Evolutionary conservation across 1,140 invertebrate species (phyloP).

Genomic region (Bombus sylvicola): DNA sequence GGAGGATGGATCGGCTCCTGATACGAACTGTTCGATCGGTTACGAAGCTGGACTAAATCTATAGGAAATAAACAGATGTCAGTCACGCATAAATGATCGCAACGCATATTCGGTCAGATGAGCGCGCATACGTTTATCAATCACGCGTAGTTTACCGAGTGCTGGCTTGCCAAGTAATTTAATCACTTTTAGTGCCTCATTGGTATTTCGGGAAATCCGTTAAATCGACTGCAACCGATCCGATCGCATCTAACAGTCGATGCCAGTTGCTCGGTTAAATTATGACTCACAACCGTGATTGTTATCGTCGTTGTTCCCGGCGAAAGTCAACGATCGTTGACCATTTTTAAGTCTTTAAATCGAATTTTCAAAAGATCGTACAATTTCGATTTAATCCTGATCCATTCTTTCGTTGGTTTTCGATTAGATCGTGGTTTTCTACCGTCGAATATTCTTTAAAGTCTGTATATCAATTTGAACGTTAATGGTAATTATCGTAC

Average conservation of each 20-base stretch:
- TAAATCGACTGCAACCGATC: constrained; percentile 55
- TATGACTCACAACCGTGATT: constrained; percentile 37
- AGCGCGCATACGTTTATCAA: constrained; percentile 58
- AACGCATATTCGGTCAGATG: constrained; percentile 43
- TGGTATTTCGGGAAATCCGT: constrained; percentile 63
- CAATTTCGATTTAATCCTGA: too few relatives aligned
- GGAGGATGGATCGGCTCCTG: neutral
- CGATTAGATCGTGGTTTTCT: too few relatives aligned
- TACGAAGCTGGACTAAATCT: constrained; percentile 35
- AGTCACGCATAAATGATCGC: constrained; percentile 65
- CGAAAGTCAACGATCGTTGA: too few relatives aligned
- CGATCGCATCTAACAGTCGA: constrained; percentile 23
- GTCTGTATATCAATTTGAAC: too few relatives aligned
- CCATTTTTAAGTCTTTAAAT: too few relatives aligned
- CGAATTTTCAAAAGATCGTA: too few relatives aligned
- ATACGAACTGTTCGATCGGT: constrained; percentile 19
- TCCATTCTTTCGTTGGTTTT: too few relatives aligned
- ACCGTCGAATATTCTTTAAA: too few relatives aligned
- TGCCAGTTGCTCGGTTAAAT: constrained; percentile 40
- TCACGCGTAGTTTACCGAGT: constrained; percentile 62
- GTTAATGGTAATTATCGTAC: too few relatives aligned
- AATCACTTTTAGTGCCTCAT: constrained; percentile 67
- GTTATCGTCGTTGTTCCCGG: neutral
- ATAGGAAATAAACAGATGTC: constrained; percentile 65
- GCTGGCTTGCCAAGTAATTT: constrained; percentile 67